A percentile compares a stretch with the other conserved stretches of the same genome.
These are phyloP conservation scores for Arrhopalites spinosus DNA, from an alignment of 2,888 invertebrate species.

Conservation along the genomic window DNA sequence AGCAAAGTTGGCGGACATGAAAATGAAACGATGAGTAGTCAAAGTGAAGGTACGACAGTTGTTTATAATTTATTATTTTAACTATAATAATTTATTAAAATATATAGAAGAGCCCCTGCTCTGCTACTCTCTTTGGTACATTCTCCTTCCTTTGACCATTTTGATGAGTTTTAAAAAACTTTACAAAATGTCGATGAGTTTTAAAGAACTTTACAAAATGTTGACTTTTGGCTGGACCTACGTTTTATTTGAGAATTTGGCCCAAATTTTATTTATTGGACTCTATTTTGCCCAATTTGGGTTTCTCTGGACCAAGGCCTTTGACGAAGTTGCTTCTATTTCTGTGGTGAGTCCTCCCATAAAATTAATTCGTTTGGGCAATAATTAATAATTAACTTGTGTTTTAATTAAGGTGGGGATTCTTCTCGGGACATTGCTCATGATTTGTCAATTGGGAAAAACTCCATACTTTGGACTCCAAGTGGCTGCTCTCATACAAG, in stretches of 20 bases:
- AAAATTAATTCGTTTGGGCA: too few species aligned
- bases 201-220: conserved; percentile 4
- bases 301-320: neutral
- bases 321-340: neutral
- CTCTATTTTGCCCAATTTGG: neutral
- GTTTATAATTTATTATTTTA: too few species aligned
- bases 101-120: too few species aligned
- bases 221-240: neutral
- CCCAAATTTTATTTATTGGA: neutral
- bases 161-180: neutral
- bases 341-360: neutral
- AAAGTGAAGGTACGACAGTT: too few species aligned
- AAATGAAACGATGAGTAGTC: neutral
- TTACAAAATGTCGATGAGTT: neutral
- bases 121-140: neutral
- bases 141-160: neutral
- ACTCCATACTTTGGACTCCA: conserved; percentile 12
- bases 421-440: neutral
- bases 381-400: neutral
- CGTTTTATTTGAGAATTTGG: neutral
- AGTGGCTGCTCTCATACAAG: conserved; percentile 11
- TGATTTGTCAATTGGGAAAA: conserved; percentile 24
- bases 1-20: neutral
- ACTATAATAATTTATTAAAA: too few species aligned
- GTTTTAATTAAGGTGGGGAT: neutral